Percentiles rank a stretch among this genome's conserved stretches.
Conservation (phyloP, 2,888 invertebrate genomes). For the Drosophila neotestacea region DNA sequence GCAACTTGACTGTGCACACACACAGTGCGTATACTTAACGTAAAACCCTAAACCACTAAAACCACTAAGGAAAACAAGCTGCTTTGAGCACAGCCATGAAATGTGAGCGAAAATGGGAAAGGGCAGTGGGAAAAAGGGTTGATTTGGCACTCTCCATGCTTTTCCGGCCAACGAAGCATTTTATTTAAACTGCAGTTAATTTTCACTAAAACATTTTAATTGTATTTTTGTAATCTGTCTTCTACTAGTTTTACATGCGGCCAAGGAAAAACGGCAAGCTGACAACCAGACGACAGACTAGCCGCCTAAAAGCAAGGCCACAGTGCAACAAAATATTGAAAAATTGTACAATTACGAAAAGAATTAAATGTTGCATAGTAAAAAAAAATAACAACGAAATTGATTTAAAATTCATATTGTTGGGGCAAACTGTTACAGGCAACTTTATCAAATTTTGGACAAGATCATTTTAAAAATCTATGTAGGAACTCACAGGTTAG, state of each 20-base stretch:
- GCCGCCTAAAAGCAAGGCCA: conserved; percentile 23
- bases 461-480: too few relatives aligned
- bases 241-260: conserved; percentile 68
- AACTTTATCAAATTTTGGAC: too few relatives aligned
- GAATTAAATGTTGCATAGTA: too few relatives aligned
- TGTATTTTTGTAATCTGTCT: conserved; percentile 81
- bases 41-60: conserved; percentile 78
- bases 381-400: background rate
- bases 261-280: conserved; percentile 35
- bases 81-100: conserved; percentile 18
- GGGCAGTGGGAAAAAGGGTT: background rate
- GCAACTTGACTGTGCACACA: conserved; percentile 66
- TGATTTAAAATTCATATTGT: background rate
- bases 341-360: too few relatives aligned
- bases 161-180: conserved; percentile 71
- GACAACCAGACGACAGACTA: conserved; percentile 34
- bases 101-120: background rate
- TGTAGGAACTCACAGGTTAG: too few relatives aligned
- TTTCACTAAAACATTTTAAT: conserved; percentile 81
- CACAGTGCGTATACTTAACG: conserved; percentile 78
- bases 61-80: conserved; percentile 71
- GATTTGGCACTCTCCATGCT: conserved; percentile 38
- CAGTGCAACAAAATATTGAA: conserved; percentile 27
- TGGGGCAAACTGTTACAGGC: too few relatives aligned
- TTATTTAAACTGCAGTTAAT: conserved; percentile 81